Percentiles rank a stretch among this genome's conserved stretches.
These are phyloP conservation scores for Scomber japonicus DNA, from an alignment of 2,113 vertebrate species.

Conservation along the genomic window DNA sequence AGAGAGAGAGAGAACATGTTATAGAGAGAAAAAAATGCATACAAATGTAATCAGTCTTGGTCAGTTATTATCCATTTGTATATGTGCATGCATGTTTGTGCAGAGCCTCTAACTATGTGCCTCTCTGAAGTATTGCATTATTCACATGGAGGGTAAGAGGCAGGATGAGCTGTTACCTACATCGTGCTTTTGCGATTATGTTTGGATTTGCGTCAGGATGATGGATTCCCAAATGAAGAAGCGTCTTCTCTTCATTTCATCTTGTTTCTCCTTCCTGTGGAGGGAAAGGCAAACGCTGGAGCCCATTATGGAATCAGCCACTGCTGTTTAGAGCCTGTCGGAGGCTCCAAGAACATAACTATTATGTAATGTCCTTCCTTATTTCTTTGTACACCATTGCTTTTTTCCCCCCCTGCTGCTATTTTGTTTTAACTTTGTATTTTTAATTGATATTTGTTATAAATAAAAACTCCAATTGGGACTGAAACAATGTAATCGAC, in stretches of 20 bases:
- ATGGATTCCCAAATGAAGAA: slow-evolving; percentile 40
- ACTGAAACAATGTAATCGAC: too few relatives aligned
- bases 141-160: slow-evolving; percentile 23
- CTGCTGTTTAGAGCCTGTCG: slow-evolving; percentile 20
- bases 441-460: too few relatives aligned
- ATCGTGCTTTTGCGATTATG: slow-evolving; percentile 28
- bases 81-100: slow-evolving; percentile 18
- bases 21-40: background rate
- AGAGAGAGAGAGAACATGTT: background rate
- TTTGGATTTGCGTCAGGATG: slow-evolving; percentile 56
- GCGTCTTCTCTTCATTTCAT: slow-evolving; percentile 20
- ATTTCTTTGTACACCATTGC: background rate
- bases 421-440: background rate
- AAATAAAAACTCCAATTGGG: too few relatives aligned
- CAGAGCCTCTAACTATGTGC: background rate
- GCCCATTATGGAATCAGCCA: slow-evolving; percentile 21
- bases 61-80: slow-evolving; percentile 16
- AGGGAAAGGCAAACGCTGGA: background rate
- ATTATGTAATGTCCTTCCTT: slow-evolving; percentile 15
- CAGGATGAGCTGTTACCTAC: slow-evolving; percentile 21
- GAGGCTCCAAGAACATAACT: background rate
- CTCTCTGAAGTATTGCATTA: slow-evolving; percentile 43
- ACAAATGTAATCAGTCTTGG: background rate
- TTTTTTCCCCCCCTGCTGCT: slow-evolving; percentile 11
- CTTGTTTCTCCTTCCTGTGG: slow-evolving; percentile 13